These are phyloP conservation scores for Oenanthe melanoleuca DNA, from an alignment of 2,113 vertebrate species.

Conservation along the genomic window DNA sequence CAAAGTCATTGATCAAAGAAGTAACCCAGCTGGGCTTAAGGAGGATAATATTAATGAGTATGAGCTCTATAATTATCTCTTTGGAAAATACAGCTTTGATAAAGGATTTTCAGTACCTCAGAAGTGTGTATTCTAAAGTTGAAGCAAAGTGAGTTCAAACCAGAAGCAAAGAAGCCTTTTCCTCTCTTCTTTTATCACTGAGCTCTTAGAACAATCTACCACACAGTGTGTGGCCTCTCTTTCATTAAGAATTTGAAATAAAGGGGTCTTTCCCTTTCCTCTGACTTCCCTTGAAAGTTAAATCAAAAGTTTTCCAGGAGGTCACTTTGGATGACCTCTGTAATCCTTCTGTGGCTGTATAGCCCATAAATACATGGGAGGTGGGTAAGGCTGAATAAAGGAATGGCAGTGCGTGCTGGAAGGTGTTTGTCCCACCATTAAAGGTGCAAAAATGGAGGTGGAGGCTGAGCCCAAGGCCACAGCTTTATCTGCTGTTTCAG, in stretches of 20 bases:
- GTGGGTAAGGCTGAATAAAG: not conserved
- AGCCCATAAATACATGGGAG: not conserved
- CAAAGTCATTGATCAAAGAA: slow-evolving; percentile 31
- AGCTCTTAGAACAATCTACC: not conserved
- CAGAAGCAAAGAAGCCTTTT: not conserved
- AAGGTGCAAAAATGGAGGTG: not conserved
- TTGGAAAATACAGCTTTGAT: slow-evolving; percentile 18
- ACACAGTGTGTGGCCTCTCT: not conserved
- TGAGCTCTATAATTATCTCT: slow-evolving; percentile 20
- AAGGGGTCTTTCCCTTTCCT: not conserved
- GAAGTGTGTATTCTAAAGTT: slow-evolving; percentile 11
- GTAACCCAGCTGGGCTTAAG: not conserved
- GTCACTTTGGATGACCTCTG: not conserved
- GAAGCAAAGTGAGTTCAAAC: slow-evolving; percentile 7
- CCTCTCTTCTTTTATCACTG: not conserved
- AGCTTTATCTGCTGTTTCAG: not conserved
- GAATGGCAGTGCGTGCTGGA: not conserved
- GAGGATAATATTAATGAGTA: slow-evolving; percentile 24
- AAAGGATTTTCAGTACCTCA: slow-evolving; percentile 11
- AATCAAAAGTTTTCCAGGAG: not conserved
- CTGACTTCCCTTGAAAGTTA: not conserved
- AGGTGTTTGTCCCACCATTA: not conserved
- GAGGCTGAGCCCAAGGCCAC: not conserved
- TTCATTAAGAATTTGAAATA: not conserved
- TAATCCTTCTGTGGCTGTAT: not conserved